Conservation (phyloP, 2,113 vertebrate species). For the Neogobius melanostomus region DNA sequence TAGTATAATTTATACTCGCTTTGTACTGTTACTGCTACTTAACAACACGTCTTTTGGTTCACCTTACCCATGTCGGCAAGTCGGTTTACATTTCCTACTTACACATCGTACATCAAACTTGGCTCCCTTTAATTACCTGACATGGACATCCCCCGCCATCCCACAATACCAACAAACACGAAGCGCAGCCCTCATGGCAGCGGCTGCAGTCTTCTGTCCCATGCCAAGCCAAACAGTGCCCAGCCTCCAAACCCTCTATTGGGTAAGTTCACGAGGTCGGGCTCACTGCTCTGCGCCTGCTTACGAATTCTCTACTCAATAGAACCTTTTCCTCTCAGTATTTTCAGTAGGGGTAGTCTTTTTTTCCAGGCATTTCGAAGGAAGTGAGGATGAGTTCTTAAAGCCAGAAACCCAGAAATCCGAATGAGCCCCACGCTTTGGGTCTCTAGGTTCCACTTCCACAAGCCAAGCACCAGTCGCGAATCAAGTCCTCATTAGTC, state of each 20-base stretch:
- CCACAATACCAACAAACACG: constrained; percentile 48
- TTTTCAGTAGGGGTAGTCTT: too few species aligned
- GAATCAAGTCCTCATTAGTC: too few species aligned
- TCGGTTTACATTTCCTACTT: constrained; percentile 7
- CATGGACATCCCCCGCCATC: constrained; percentile 12
- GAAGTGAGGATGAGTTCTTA: too few species aligned
- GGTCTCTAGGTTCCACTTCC: too few species aligned
- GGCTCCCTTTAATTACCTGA: constrained; percentile 27
- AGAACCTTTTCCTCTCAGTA: constrained; percentile 47
- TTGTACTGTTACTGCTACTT: too few species aligned
- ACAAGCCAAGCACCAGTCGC: too few species aligned
- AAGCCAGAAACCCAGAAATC: too few species aligned
- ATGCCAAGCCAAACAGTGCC: constrained; percentile 54
- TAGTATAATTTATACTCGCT: too few species aligned
- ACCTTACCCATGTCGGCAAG: too few species aligned
- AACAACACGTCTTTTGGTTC: too few species aligned
- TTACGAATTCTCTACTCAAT: constrained; percentile 47
- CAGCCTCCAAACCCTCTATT: constrained; percentile 47
- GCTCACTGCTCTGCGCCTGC: constrained; percentile 56
- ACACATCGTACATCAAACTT: constrained; percentile 19
- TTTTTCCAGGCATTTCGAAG: too few species aligned
- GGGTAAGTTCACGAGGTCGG: constrained; percentile 52
- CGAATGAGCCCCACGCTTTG: too few species aligned
- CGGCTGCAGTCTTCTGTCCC: constrained; percentile 27
- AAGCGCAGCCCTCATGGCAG: constrained; percentile 33